Percentiles rank a stretch among this genome's conserved stretches.
Evolutionary conservation across 2,888 invertebrate species (phyloP).

Genomic region (Calephelis perditalis): DNA sequence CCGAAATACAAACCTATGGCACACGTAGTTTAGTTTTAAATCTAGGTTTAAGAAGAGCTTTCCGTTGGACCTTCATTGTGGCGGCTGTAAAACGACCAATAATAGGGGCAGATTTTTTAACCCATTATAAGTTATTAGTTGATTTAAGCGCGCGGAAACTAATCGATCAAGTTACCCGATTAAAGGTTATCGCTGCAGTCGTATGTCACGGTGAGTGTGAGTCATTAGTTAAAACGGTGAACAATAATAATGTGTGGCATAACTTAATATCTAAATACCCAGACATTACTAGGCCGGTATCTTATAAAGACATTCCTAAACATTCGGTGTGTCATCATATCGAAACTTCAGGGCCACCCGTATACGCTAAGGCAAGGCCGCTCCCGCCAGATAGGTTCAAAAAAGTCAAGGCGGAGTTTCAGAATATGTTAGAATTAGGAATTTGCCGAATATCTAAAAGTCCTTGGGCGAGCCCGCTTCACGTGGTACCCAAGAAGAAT

Average conservation of each 20-base stretch:
- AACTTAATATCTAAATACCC: no score
- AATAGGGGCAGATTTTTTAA: slow-evolving; percentile 17
- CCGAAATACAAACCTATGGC: slow-evolving; percentile 10
- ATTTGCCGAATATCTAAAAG: slow-evolving; percentile 37
- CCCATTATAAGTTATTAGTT: slow-evolving; percentile 11
- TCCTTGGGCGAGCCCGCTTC: slow-evolving; percentile 40
- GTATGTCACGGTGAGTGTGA: no score
- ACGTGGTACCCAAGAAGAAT: slow-evolving; percentile 6
- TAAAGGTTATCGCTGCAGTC: background rate
- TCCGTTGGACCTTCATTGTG: slow-evolving; percentile 7
- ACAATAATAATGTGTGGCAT: no score
- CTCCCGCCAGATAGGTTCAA: slow-evolving; percentile 19
- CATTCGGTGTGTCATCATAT: slow-evolving; percentile 18
- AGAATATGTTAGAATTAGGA: slow-evolving; percentile 36
- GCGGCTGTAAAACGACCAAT: slow-evolving; percentile 10
- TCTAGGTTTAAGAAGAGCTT: slow-evolving; percentile 2
- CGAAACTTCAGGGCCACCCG: slow-evolving; percentile 19
- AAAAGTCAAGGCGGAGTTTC: slow-evolving; percentile 23
- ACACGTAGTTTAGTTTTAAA: slow-evolving; percentile 7
- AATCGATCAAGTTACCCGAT: background rate
- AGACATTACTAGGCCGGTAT: background rate
- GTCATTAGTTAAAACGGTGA: no score
- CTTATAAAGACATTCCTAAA: slow-evolving; percentile 6
- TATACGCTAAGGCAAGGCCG: slow-evolving; percentile 16
- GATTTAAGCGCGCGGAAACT: slow-evolving; percentile 4